Percentiles rank a stretch among this genome's conserved stretches.
Evolutionary conservation across 2,797 vertebrate genomes (phyloP).

Genomic region (Tenualosa thibaudeaui): DNA sequence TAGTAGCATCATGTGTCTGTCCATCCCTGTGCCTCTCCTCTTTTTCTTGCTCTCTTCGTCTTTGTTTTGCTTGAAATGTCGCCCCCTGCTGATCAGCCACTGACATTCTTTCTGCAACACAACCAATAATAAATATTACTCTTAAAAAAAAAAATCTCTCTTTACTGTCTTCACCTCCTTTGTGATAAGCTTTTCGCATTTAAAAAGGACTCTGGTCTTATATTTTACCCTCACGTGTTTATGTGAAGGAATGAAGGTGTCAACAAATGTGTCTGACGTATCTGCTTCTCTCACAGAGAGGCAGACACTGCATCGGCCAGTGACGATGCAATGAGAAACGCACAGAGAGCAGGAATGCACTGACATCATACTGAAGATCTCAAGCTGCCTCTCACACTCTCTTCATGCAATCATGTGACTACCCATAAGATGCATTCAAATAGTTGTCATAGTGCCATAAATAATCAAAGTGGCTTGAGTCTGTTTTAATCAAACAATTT

Average conservation of each 20-base stretch:
- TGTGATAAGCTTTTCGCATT: not conserved
- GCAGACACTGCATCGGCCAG: not conserved
- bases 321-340: not conserved
- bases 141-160: no score
- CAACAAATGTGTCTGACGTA: not conserved
- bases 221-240: not conserved
- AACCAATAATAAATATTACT: not conserved
- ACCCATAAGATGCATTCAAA: not conserved
- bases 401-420: not conserved
- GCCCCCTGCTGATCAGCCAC: conserved; percentile 25
- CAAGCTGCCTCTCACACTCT: not conserved
- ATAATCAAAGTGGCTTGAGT: not conserved
- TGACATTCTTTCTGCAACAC: not conserved
- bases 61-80: conserved; percentile 40
- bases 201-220: not conserved
- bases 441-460: not conserved
- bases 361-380: not conserved
- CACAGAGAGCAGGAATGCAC: not conserved
- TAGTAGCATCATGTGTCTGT: not conserved
- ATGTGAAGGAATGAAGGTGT: not conserved
- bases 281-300: not conserved
- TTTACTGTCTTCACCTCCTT: not conserved
- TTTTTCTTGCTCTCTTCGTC: conserved; percentile 52
- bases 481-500: not conserved
- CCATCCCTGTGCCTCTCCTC: not conserved